Conservation (phyloP, 2,113 vertebrate genomes). For the Mus musculus region GRCm39 chr4:109156001-109156500, state of each 20-base stretch:
- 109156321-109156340: neutral
- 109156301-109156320: neutral
- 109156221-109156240: neutral
- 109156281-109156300: constrained; percentile 27
- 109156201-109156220: neutral
- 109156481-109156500: neutral
- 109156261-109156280: neutral
- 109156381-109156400: accelerated
- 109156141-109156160: constrained; percentile 14
- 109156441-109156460: neutral
- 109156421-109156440: neutral
- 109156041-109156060: neutral
- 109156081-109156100: neutral
- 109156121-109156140: constrained; percentile 37
- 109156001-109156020: neutral
- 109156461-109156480: neutral
- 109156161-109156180: constrained; percentile 43
- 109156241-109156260: constrained; percentile 10
- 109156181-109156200: neutral
- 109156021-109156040: neutral
- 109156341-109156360: too few relatives aligned
- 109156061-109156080: neutral
- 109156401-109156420: neutral
- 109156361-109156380: neutral
- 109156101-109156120: constrained; percentile 41